Evolutionary conservation across 2,113 vertebrate genomes (phyloP).

Genomic region (Mionectes macconnelli): DNA sequence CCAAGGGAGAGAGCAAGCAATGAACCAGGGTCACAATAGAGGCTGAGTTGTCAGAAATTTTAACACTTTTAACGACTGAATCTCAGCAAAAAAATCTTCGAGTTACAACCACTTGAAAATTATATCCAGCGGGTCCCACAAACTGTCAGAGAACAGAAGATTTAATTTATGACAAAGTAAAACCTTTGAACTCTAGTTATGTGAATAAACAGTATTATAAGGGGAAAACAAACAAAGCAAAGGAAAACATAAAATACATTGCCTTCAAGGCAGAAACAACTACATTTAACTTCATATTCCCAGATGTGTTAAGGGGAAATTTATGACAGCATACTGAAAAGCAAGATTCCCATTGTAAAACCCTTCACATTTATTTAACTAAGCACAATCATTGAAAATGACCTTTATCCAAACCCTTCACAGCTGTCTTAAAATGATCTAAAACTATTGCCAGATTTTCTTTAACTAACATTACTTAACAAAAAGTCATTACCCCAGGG

Average conservation of each 20-base stretch:
- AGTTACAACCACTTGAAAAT: conserved; percentile 66
- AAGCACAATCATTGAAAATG: conserved; percentile 77
- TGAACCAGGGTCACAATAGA: conserved; percentile 65
- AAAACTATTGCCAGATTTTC: conserved; percentile 77
- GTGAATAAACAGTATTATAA: conserved; percentile 74
- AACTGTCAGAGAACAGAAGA: conserved; percentile 64
- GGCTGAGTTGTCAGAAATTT: conserved; percentile 64
- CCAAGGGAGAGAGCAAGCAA: conserved; percentile 66
- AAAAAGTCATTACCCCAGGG: conserved; percentile 71
- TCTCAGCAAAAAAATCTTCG: conserved; percentile 34
- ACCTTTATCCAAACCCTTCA: conserved; percentile 78
- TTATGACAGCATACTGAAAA: conserved; percentile 74
- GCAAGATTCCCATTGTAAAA: conserved; percentile 74
- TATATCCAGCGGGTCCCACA: conserved; percentile 51
- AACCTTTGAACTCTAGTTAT: conserved; percentile 66
- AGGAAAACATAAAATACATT: conserved; percentile 74
- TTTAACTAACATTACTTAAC: conserved; percentile 78
- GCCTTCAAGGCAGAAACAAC: conserved; percentile 75
- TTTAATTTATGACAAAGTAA: conserved; percentile 73
- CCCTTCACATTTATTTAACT: conserved; percentile 77
- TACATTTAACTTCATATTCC: conserved; percentile 72
- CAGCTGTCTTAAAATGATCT: conserved; percentile 77
- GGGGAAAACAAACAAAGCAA: conserved; percentile 75
- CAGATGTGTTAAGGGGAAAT: conserved; percentile 74
- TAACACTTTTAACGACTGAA: conserved; percentile 67